These are phyloP conservation scores for Achroia grisella DNA, from an alignment of 1,140 invertebrate genomes.

Conservation along the genomic window DNA sequence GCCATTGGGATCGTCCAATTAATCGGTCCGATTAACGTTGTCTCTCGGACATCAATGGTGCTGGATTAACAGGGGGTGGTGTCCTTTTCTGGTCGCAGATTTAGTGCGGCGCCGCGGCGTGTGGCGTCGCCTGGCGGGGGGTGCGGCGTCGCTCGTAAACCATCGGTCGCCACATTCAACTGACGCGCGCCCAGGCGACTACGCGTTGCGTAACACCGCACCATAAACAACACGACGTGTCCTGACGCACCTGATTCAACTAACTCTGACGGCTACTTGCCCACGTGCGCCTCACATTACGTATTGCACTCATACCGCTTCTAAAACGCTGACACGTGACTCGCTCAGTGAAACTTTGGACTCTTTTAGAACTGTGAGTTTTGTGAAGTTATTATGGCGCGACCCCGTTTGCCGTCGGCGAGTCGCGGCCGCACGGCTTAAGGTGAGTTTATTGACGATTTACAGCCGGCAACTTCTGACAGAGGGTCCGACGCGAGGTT, in stretches of 20 bases:
- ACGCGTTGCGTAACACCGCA: conserved; percentile 70
- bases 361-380: conserved; percentile 51
- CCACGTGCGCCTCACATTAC: conserved; percentile 61
- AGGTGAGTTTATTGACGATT: conserved; percentile 71
- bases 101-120: conserved; percentile 70
- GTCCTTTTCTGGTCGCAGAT: conserved; percentile 67
- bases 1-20: conserved; percentile 56
- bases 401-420: conserved; percentile 59
- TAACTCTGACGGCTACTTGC: conserved; percentile 19
- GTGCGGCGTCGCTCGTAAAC: conserved; percentile 69
- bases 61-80: conserved; percentile 61
- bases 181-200: conserved; percentile 70
- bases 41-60: conserved; percentile 59
- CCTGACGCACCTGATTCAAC: conserved; percentile 43
- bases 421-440: conserved; percentile 60
- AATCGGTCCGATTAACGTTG: conserved; percentile 63
- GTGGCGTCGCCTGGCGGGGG: conserved; percentile 54
- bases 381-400: conserved; percentile 66
- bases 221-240: conserved; percentile 65
- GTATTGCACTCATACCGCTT: conserved; percentile 63
- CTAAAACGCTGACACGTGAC: conserved; percentile 67
- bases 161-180: conserved; percentile 72
- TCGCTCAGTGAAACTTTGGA: conserved; percentile 56
- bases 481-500: conserved; percentile 40
- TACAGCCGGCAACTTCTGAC: conserved; percentile 48